These are phyloP conservation scores for Meandrusa payeni DNA, from an alignment of 2,888 invertebrate genomes.

Conservation along the genomic window DNA sequence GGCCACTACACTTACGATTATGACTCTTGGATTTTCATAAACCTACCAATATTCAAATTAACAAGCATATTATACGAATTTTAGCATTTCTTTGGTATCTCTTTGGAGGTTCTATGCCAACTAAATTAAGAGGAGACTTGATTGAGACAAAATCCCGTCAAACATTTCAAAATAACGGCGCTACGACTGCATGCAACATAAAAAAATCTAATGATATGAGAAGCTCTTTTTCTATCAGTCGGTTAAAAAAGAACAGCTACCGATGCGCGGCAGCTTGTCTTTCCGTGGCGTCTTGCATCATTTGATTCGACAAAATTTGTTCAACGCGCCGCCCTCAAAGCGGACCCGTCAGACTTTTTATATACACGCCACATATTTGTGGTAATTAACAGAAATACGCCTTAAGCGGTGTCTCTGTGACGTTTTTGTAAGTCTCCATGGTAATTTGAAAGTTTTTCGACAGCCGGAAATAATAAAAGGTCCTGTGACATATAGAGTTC, in stretches of 20 bases:
- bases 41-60: no score
- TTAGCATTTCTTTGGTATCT: no score
- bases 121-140: no score
- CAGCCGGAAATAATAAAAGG: constrained; percentile 18
- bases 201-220: no score
- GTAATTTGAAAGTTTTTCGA: constrained; percentile 39
- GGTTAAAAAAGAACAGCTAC: constrained; percentile 1
- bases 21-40: no score
- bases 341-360: constrained; percentile 24
- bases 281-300: constrained; percentile 19
- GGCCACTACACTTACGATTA: no score
- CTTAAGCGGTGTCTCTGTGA: constrained; percentile 35
- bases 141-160: no score
- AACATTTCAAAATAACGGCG: no score
- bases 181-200: no score
- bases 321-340: constrained; percentile 27
- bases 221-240: no score
- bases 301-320: constrained; percentile 41
- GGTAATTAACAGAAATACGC: constrained; percentile 70
- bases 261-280: constrained; percentile 15
- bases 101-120: no score
- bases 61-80: no score
- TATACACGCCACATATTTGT: constrained; percentile 54
- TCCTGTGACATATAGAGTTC: neutral
- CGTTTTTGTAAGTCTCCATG: constrained; percentile 26